Evolutionary conservation across 2,797 vertebrate genomes (phyloP).

Genomic region (Rhabdophis nuchalis): DNA sequence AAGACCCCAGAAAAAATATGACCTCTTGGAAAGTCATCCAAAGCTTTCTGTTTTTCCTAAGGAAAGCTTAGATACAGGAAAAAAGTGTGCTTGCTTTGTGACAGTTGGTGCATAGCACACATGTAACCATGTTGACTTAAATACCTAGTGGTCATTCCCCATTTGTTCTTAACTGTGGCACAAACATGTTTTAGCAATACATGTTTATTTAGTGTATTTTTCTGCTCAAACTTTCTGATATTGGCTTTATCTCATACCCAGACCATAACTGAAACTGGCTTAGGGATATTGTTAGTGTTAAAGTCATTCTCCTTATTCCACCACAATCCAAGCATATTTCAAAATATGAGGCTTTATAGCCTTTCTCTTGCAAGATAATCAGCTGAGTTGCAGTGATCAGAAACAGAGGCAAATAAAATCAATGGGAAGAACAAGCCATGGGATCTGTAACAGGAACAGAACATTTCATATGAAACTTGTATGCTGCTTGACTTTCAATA

Average conservation of each 20-base stretch:
- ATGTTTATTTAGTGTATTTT: background rate
- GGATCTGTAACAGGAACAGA: background rate
- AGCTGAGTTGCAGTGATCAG: background rate
- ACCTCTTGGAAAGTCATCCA: background rate
- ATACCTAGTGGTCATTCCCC: background rate
- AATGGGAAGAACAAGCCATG: background rate
- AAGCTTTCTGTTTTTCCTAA: background rate
- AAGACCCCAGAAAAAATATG: background rate
- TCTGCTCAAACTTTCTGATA: background rate
- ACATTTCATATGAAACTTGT: background rate
- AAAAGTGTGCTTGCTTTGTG: background rate
- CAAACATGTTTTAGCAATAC: background rate
- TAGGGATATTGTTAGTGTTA: background rate
- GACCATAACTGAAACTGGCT: background rate
- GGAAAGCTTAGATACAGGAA: background rate
- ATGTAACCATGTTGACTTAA: background rate
- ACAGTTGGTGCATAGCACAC: background rate
- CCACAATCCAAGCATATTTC: background rate
- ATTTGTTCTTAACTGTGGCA: background rate
- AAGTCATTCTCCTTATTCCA: background rate
- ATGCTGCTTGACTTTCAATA: background rate
- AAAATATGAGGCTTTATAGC: background rate
- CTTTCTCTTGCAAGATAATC: background rate
- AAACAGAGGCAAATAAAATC: background rate
- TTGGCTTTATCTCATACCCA: background rate